Evolutionary conservation across 2,888 invertebrate genomes (phyloP).

Genomic region (Noctua janthina): DNA sequence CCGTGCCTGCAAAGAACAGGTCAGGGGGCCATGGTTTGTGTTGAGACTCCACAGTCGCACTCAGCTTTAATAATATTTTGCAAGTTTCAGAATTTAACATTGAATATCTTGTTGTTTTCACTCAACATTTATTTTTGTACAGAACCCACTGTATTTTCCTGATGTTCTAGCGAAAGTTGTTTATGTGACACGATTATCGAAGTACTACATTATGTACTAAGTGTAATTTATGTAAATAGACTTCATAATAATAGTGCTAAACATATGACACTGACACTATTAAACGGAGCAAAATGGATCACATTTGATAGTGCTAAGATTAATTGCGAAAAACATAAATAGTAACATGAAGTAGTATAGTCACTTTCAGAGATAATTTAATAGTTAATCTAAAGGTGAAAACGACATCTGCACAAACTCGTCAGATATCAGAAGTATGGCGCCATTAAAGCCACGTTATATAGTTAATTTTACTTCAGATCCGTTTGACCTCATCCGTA

Average conservation of each 20-base stretch:
- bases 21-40: no score
- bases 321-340: slow-evolving; percentile 22
- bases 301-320: slow-evolving; percentile 25
- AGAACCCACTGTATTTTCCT: neutral
- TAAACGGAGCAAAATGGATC: slow-evolving; percentile 42
- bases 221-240: slow-evolving; percentile 60
- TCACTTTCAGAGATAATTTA: neutral
- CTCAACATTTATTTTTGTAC: neutral
- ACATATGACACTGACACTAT: slow-evolving; percentile 63
- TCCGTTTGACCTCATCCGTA: neutral
- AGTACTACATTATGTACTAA: slow-evolving; percentile 28
- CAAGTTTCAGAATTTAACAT: neutral
- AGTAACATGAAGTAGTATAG: neutral
- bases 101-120: neutral
- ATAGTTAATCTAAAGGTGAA: slow-evolving; percentile 14
- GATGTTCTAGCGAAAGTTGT: slow-evolving; percentile 12
- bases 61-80: no score
- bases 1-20: no score
- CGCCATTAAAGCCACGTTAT: neutral
- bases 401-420: slow-evolving; percentile 15
- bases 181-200: slow-evolving; percentile 20
- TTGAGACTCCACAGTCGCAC: no score
- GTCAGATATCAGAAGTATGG: neutral
- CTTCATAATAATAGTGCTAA: slow-evolving; percentile 47
- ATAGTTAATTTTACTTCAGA: neutral